Base-by-base conservation (phyloP, 2,888 invertebrate species). In the Isoperla grammatica region DNA sequence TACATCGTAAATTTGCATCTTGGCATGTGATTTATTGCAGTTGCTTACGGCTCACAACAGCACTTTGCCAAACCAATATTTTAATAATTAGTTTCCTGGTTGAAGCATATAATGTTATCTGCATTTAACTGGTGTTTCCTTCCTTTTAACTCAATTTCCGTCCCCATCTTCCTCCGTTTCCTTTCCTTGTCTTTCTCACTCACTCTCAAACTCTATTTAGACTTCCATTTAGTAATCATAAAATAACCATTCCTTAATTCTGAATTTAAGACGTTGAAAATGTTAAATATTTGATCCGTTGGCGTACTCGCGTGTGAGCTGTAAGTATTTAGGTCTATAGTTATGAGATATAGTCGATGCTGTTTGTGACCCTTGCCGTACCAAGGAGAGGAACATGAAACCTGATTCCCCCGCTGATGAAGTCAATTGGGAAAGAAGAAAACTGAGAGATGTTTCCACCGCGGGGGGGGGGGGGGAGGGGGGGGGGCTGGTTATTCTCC, bases 371-470 rank as follows among this genome's bases (percentile, higher is more conserved):
- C 53, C 53, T 53, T 53, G 12, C 17, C n/a, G 2, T 35, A 29
- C 35, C 29, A 8, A 17, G 17, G 48, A 45, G 19, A 17, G 19
- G 11, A 13, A 15, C 15, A 8, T 11, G 56, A 48, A 56, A 60
- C 40, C 13, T 53, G 59, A 55, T 61, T 29, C 29, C 17, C 20
- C 35, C 54, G 15, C 55, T 63, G 60, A 62, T 62, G 57, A 60
- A 62, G 62, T 60, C 62, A 62, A 62, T 60, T 60, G 62, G 62
- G 62, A 62, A 54, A 48, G 61, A 56, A 62, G 56, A 59, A 62
- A 59, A 45, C 40, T 39, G 50, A 50, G 60, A 17, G 37, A 39
- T 53, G 53, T 53, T 53, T 53, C 37, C 19, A 11, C 35, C 3
- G 6, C 15, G 22, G 11, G 48, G 43, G 59, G 46, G 50, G 49